Evolutionary conservation across 64 coral and sea anemone genomes (phyloP).

Genomic region (Platygyra sinensis): DNA sequence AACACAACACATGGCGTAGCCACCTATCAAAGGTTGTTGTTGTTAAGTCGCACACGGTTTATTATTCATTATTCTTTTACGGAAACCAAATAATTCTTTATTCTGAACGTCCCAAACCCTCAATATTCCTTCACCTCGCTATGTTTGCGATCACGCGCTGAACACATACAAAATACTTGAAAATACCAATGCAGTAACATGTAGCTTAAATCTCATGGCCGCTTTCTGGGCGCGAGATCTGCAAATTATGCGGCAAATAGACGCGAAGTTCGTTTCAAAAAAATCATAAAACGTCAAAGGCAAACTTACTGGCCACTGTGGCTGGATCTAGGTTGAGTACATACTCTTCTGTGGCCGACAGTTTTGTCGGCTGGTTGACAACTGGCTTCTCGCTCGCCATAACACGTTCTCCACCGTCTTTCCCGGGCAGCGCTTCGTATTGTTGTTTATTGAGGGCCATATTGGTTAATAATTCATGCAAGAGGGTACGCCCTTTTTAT

Average conservation of each 20-base stretch:
- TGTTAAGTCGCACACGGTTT: too few species aligned
- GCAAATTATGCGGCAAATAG: background rate
- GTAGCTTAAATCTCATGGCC: too few species aligned
- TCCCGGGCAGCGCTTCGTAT: slow-evolving; percentile 67
- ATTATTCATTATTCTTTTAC: too few species aligned
- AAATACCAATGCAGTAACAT: too few species aligned
- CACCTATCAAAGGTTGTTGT: too few species aligned
- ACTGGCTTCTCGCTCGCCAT: slow-evolving; percentile 31
- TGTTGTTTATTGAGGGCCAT: slow-evolving; percentile 33
- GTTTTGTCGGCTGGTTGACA: slow-evolving; percentile 27
- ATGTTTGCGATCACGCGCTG: too few species aligned
- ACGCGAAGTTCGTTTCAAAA: background rate
- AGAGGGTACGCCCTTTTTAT: slow-evolving; percentile 11
- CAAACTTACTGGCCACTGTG: slow-evolving; percentile 31
- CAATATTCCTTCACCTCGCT: too few species aligned
- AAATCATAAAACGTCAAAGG: background rate
- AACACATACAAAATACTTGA: too few species aligned
- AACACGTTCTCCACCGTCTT: background rate
- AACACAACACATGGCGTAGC: too few species aligned
- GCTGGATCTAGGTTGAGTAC: slow-evolving; percentile 63
- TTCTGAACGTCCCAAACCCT: too few species aligned
- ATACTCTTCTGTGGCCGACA: slow-evolving; percentile 55
- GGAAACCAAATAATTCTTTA: too few species aligned
- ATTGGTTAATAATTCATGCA: slow-evolving; percentile 42
- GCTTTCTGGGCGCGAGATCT: too few species aligned